These are phyloP conservation scores for Delphinus delphis DNA, from an alignment of 2,113 vertebrate genomes.

Conservation along the genomic window DNA sequence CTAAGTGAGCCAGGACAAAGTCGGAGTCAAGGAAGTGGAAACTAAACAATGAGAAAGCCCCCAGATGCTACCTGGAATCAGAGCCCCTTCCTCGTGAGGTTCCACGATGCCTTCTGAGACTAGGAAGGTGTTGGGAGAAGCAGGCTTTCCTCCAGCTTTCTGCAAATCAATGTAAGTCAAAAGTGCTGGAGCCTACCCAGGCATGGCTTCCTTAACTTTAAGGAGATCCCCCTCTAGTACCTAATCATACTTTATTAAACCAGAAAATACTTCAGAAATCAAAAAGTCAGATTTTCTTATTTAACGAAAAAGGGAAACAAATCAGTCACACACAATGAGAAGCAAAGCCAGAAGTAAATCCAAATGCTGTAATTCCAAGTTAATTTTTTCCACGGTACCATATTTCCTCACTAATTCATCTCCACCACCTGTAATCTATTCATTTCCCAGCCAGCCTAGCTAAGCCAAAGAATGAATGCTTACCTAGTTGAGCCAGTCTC, in stretches of 20 bases:
- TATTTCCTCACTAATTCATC: neutral
- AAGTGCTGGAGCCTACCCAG: neutral
- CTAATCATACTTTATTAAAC: neutral
- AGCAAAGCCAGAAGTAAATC: conserved; percentile 18
- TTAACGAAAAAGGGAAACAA: neutral
- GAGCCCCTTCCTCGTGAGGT: neutral
- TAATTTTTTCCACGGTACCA: neutral
- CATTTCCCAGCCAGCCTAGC: neutral
- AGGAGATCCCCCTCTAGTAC: neutral
- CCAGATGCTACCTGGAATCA: neutral
- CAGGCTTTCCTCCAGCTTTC: neutral
- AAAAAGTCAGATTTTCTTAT: neutral
- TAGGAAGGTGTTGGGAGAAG: neutral
- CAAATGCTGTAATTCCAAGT: conserved; percentile 6
- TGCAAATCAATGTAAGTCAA: neutral
- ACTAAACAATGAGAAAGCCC: neutral
- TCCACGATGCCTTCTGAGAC: neutral
- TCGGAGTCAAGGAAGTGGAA: neutral
- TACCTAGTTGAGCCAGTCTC: neutral
- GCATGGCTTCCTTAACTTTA: neutral
- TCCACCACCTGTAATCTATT: neutral
- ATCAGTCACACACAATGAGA: neutral
- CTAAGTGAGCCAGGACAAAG: neutral
- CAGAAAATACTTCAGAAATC: neutral
- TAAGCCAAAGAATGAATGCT: neutral